Evolutionary conservation across 2,888 invertebrate genomes (phyloP).

Genomic region (Auanema freiburgensis): DNA sequence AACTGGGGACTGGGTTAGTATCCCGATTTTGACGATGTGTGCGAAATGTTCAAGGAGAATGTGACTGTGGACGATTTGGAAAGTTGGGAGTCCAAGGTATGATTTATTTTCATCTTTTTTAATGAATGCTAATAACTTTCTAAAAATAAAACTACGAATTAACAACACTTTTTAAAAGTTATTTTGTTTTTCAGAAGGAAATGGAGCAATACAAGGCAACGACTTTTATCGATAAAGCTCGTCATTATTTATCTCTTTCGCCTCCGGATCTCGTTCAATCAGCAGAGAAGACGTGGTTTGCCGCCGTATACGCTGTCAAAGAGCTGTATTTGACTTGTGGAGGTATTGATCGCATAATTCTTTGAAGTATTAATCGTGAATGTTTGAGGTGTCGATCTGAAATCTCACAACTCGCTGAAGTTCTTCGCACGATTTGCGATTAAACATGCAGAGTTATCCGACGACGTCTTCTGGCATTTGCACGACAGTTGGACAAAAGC

Average conservation of each 20-base stretch:
- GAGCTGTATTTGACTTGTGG: conserved; percentile 16
- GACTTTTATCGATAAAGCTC: conserved; percentile 23
- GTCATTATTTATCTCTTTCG: conserved; percentile 15
- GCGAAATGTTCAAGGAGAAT: conserved; percentile 17
- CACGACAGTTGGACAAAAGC: conserved; percentile 14
- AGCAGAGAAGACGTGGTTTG: no score
- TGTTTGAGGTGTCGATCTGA: conserved; percentile 22
- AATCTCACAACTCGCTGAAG: conserved; percentile 16
- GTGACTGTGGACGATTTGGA: conserved; percentile 17
- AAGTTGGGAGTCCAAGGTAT: conserved; percentile 18
- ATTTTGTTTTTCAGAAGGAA: conserved; percentile 23
- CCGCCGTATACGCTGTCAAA: conserved; percentile 25
- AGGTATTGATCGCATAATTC: conserved; percentile 23
- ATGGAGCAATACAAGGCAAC: conserved; percentile 22
- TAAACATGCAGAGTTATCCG: not conserved
- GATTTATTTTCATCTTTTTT: conserved; percentile 28
- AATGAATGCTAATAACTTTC: conserved; percentile 28
- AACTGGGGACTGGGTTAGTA: no score
- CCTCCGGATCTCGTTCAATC: conserved; percentile 23
- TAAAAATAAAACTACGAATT: conserved; percentile 27
- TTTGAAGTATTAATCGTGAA: conserved; percentile 24
- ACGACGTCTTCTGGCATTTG: not conserved
- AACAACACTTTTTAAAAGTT: conserved; percentile 26
- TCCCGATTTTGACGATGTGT: conserved; percentile 18
- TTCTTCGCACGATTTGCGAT: conserved; percentile 14